Evolutionary conservation across 2,113 vertebrate genomes (phyloP).

Genomic region (Mungos mungo): DNA sequence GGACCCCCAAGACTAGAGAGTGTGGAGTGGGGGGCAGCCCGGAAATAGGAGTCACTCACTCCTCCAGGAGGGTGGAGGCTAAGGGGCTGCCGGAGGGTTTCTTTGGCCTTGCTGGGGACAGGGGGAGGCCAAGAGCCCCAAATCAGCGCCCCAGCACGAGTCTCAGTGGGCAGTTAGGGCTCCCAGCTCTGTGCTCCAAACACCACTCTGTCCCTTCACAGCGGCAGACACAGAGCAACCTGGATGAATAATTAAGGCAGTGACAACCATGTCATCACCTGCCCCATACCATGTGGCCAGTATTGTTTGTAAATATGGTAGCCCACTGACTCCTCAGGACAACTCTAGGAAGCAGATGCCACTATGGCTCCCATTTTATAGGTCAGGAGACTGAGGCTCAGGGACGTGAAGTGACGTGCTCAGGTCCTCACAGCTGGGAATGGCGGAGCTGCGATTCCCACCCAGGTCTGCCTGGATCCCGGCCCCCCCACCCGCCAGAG

Average conservation of each 20-base stretch:
- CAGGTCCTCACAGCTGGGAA: background rate
- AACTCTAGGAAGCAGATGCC: background rate
- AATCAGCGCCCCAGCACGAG: background rate
- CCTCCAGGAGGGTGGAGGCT: background rate
- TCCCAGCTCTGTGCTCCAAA: background rate
- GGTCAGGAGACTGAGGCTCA: background rate
- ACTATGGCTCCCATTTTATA: background rate
- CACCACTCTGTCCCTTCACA: background rate
- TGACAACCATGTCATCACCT: accelerated
- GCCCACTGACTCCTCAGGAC: background rate
- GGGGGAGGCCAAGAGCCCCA: background rate
- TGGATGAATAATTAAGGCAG: background rate
- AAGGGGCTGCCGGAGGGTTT: background rate
- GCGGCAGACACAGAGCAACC: background rate
- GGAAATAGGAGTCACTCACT: background rate
- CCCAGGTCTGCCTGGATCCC: background rate
- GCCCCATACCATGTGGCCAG: background rate
- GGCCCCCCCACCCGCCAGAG: background rate
- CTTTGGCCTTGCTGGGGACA: background rate
- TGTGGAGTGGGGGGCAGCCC: background rate
- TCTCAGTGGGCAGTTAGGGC: background rate
- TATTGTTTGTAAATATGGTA: background rate
- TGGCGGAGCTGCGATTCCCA: background rate
- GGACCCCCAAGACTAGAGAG: background rate
- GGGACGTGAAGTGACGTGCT: background rate